phyloP scores from a whole-genome alignment of 2,888 invertebrate species.

The Plemyria rubiginata region DNA sequence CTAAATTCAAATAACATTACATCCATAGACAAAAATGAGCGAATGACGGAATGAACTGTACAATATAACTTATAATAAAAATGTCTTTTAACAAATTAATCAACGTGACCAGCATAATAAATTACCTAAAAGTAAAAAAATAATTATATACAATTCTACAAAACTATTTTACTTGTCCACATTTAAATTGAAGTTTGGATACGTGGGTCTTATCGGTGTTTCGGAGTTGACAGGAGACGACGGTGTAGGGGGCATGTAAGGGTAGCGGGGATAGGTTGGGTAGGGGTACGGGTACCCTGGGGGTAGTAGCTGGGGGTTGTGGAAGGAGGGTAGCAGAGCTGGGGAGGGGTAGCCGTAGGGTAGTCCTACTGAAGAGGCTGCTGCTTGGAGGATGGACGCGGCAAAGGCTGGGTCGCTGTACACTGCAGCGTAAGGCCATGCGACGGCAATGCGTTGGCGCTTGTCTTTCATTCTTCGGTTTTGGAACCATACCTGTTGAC shows the following conservation, averaged over 20 bases:
- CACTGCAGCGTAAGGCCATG: conserved; percentile 98
- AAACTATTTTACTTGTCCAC: conserved; percentile 69
- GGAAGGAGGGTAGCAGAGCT: conserved; percentile 84
- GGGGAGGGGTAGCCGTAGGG: conserved; percentile 86
- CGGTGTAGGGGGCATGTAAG: conserved; percentile 82
- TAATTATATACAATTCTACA: conserved; percentile 30
- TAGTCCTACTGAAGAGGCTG: conserved; percentile 89
- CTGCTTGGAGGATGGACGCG: conserved; percentile 95
- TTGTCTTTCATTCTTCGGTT: conserved; percentile 99
- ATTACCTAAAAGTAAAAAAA: conserved; percentile 38
- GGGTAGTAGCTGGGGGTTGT: conserved; percentile 85
- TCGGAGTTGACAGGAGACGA: conserved; percentile 76
- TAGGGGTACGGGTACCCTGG: conserved; percentile 86
- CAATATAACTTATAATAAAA: conserved; percentile 35
- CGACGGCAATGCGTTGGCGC: conserved; percentile 95
- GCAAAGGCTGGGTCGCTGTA: conserved; percentile 97
- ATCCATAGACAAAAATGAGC: conserved; percentile 36
- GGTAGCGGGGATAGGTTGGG: conserved; percentile 79
- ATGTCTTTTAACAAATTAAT: conserved; percentile 39
- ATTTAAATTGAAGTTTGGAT: conserved; percentile 78
- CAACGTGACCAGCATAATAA: conserved; percentile 44
- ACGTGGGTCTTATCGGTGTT: conserved; percentile 76
- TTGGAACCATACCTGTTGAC: conserved; percentile 97
- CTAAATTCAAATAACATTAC: conserved; percentile 37
- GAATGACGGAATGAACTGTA: conserved; percentile 44